Conservation (phyloP, 2,113 vertebrate genomes). For the Gavia stellata region DNA sequence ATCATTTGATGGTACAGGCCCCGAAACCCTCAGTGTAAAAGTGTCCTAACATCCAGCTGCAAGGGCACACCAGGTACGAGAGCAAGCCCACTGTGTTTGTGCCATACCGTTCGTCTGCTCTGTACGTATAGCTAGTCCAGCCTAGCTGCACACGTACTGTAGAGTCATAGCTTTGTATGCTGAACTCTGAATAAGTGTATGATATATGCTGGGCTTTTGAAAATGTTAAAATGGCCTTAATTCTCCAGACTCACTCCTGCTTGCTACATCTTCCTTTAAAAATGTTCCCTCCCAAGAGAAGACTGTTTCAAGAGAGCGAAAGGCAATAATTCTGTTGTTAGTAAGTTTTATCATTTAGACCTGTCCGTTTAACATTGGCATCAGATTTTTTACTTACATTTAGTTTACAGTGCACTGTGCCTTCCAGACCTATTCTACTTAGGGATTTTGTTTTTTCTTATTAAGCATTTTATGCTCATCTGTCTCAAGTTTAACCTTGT, state of each 20-base stretch:
- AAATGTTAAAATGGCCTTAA: neutral
- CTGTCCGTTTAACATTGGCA: neutral
- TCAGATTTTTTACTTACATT: neutral
- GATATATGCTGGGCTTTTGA: neutral
- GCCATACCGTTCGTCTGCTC: neutral
- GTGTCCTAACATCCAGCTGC: neutral
- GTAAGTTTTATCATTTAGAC: neutral
- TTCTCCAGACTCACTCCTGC: neutral
- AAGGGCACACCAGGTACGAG: rapidly evolving
- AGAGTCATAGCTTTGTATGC: neutral
- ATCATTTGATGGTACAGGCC: neutral
- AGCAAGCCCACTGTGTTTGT: rapidly evolving
- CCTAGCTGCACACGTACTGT: neutral
- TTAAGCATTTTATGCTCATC: neutral
- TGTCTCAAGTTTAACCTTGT: neutral
- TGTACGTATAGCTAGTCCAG: neutral
- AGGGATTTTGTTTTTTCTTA: neutral
- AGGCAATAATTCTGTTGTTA: neutral
- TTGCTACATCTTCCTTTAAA: neutral
- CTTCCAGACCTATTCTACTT: neutral
- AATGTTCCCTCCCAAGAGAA: neutral
- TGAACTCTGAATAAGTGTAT: neutral
- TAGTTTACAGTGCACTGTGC: neutral
- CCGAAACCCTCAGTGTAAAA: neutral
- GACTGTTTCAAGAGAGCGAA: neutral